Conservation (phyloP, 2,797 vertebrate species). For the Semaprochilodus insignis region DNA sequence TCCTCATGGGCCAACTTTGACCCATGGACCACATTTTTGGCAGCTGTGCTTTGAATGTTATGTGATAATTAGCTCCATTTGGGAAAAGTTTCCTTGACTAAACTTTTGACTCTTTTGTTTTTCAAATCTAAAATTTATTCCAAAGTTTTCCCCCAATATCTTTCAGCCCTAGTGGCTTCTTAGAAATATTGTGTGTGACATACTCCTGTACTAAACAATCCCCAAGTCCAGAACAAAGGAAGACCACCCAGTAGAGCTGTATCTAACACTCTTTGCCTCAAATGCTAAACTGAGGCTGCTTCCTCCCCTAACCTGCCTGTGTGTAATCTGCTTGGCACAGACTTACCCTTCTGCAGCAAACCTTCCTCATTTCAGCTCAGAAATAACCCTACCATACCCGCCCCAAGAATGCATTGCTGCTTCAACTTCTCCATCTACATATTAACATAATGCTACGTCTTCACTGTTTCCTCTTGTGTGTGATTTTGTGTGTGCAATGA, state of each 20-base stretch:
- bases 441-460: not conserved
- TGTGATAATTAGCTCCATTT: not conserved
- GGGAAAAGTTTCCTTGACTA: not conserved
- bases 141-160: not conserved
- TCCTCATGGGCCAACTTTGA: no score
- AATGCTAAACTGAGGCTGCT: not conserved
- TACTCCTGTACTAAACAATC: not conserved
- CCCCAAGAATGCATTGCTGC: slow-evolving; percentile 39
- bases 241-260: not conserved
- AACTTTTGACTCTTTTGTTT: not conserved
- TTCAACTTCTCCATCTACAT: slow-evolving; percentile 35
- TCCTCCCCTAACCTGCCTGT: slow-evolving; percentile 28
- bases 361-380: slow-evolving; percentile 38
- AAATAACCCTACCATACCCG: slow-evolving; percentile 31
- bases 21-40: no score
- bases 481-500: slow-evolving; percentile 2
- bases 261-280: not conserved
- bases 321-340: slow-evolving; percentile 38
- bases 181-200: not conserved
- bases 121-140: not conserved
- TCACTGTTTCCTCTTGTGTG: not conserved
- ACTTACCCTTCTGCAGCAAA: slow-evolving; percentile 13
- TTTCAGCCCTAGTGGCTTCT: not conserved
- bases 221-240: not conserved
- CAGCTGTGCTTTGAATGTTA: no score